Evolutionary conservation across 1,140 invertebrate species (phyloP), one percentile per base, ranked within the genome.

Genomic region (Lerema accius): DNA sequence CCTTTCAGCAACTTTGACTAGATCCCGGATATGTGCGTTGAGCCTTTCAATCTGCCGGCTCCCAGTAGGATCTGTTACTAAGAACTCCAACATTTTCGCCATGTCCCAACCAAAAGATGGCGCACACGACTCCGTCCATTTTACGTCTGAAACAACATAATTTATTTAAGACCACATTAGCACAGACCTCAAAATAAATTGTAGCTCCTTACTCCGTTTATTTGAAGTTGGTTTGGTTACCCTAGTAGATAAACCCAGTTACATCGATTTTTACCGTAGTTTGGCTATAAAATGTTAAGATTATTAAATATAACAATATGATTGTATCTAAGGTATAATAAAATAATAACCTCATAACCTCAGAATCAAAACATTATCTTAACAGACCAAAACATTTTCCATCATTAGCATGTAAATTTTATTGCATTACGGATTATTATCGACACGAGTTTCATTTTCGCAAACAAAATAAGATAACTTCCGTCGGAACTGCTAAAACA

Each of bases 41-140:
- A 89, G 23, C 7, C 86, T 70, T 4, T 76, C 73, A 0, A 69
- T 42, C 5, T 81, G 79, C 15, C 65, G 6, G 3, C 48, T 28
- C 1, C 71, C 74, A 0, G 65, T 67, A 0, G 78, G 48, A 48
- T 84, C 78, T 1, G 14, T 63, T 0, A 84, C 70, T 10, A 89
- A 55, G 11, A 80, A 78, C 55, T 71, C 70, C 9, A 86, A 19
- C 3, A 48, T 83, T 28, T 70, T 40, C 0, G 76, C 79, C 11
- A 86, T 66, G 4, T 78, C 73, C 80, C 76, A 81, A 6, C 64
- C 78, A 14, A 40, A 64, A 1, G 65, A 19, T 0, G 71, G 55
- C 0, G 68, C 63, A 43, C 82, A 86, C 5, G 62, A 14, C 2
- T 76, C 72, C 4, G 13, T 68, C 82, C 80, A 82, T 42, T 70